Conservation (phyloP, 2,888 invertebrate species). For the Erebia aethiops region DNA sequence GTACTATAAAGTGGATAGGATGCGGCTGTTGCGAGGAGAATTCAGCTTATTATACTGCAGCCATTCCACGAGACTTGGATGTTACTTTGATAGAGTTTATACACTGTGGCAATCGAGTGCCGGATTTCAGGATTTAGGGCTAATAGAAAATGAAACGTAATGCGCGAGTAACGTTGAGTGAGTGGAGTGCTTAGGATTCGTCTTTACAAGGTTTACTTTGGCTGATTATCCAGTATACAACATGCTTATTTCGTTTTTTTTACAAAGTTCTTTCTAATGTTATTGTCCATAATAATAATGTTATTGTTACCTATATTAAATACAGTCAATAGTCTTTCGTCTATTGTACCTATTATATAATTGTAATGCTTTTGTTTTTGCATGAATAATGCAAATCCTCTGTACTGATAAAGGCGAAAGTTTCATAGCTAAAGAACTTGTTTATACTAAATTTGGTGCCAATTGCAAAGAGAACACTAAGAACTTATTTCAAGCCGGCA, state of each 20-base stretch:
- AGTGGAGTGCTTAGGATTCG: neutral
- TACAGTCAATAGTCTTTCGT: no score
- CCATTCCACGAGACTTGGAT: constrained; percentile 34
- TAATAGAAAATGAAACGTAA: constrained; percentile 37
- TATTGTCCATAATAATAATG: no score
- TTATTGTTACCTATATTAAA: no score
- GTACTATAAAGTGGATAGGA: constrained; percentile 75
- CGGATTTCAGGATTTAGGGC: constrained; percentile 35
- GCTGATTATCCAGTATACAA: neutral
- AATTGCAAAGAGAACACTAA: no score
- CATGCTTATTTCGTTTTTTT: neutral
- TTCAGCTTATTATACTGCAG: constrained; percentile 52
- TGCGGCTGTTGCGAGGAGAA: constrained; percentile 61
- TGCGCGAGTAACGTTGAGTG: constrained; percentile 28
- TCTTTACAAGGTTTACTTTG: constrained; percentile 5
- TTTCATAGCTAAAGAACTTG: no score
- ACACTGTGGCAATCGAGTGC: constrained; percentile 39
- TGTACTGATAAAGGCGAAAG: no score
- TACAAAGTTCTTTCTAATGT: neutral
- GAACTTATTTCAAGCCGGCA: no score
- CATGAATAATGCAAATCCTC: no score
- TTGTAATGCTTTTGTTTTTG: no score
- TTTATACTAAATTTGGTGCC: no score
- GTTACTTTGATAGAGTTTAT: constrained; percentile 38
- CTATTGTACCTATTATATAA: no score